Percentiles rank a stretch among this genome's conserved stretches.
Evolutionary conservation across 2,113 vertebrate species (phyloP).

Genomic region (Cyanocitta stelleri): DNA sequence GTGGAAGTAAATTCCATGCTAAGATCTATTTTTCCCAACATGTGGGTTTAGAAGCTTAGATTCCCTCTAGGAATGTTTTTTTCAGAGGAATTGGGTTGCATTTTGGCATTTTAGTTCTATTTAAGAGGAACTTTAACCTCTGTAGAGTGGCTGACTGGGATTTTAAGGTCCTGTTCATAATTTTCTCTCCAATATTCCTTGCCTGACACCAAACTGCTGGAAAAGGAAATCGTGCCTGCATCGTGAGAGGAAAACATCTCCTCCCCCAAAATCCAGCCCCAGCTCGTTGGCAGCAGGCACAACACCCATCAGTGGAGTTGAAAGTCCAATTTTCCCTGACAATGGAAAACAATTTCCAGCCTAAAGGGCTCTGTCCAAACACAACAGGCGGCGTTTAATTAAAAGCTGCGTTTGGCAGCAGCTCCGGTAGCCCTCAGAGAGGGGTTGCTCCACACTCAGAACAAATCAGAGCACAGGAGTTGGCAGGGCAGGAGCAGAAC

Average conservation of each 20-base stretch:
- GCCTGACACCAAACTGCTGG: neutral
- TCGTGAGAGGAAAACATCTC: neutral
- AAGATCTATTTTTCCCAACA: neutral
- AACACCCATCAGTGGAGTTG: neutral
- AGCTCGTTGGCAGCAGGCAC: neutral
- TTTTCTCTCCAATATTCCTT: neutral
- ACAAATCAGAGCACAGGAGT: neutral
- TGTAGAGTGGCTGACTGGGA: neutral
- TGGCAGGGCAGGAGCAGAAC: neutral
- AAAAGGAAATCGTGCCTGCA: neutral
- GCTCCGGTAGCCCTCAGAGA: neutral
- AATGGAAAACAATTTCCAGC: neutral
- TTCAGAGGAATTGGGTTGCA: neutral
- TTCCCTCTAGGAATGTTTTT: neutral
- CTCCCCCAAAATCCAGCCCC: neutral
- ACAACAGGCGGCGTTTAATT: neutral
- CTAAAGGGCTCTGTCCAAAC: neutral
- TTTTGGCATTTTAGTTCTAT: neutral
- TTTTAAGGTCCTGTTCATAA: neutral
- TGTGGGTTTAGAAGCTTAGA: neutral
- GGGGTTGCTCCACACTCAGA: neutral
- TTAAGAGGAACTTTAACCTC: neutral
- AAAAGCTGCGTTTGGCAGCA: neutral
- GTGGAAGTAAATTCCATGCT: neutral
- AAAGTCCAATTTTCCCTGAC: neutral